A percentile compares a stretch with the other conserved stretches of the same genome.
Conservation (phyloP, 2,797 vertebrate genomes). For the Syngnathus rostellatus region DNA sequence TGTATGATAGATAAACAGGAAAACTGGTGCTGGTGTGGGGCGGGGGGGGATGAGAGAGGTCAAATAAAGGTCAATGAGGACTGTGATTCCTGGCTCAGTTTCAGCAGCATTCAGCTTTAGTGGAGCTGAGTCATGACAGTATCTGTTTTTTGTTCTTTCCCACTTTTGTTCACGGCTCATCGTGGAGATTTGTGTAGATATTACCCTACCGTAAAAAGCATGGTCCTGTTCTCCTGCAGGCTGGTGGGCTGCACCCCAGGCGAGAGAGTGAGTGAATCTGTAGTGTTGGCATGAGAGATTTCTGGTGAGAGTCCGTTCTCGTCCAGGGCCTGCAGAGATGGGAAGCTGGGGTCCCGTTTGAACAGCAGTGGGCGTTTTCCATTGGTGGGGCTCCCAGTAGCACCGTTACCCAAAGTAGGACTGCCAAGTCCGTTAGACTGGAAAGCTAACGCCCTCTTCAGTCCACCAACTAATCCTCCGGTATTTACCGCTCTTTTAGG, state of each 20-base stretch:
- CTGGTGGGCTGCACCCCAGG: conserved; percentile 85
- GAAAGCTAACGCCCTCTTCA: conserved; percentile 68
- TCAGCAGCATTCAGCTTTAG: conserved; percentile 40
- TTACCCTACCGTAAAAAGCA: conserved; percentile 97
- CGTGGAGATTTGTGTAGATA: neutral
- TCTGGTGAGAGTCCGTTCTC: conserved; percentile 81
- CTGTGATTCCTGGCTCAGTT: conserved; percentile 19
- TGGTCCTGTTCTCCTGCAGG: conserved; percentile 91
- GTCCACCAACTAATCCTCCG: conserved; percentile 41
- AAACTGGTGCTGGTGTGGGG: conserved; percentile 25
- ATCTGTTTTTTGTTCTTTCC: conserved; percentile 7
- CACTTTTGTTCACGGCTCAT: neutral
- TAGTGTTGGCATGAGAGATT: conserved; percentile 68
- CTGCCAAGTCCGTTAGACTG: conserved; percentile 56
- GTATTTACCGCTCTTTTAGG: conserved; percentile 24
- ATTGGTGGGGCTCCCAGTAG: conserved; percentile 32
- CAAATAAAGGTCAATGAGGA: conserved; percentile 23
- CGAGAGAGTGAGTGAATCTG: conserved; percentile 41
- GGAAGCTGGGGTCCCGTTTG: conserved; percentile 76
- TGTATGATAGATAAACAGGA: conserved; percentile 43
- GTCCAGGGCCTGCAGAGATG: conserved; percentile 73
- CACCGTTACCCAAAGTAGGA: conserved; percentile 27
- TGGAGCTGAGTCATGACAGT: conserved; percentile 32
- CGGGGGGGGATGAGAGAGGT: conserved; percentile 14
- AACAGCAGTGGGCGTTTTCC: conserved; percentile 67